phyloP scores from a whole-genome alignment of 35 echinoderm and acorn worm genomes.

The Apostichopus japonicus region DNA sequence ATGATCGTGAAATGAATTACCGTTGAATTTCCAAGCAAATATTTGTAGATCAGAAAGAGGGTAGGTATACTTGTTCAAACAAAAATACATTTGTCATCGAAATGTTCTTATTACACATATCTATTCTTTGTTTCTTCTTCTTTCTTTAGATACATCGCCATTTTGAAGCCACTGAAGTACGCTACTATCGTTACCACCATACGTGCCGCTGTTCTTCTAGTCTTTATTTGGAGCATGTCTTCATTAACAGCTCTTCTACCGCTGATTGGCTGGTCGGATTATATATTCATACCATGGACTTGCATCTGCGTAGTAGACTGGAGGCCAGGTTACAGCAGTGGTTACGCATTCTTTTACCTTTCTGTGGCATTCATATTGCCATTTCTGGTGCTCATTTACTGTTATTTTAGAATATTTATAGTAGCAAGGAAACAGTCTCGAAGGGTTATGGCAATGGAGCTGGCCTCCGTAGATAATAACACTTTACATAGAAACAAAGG shows the following conservation, averaged over 20 bases:
- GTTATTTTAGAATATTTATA: slow-evolving; percentile 84
- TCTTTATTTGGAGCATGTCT: slow-evolving; percentile 68
- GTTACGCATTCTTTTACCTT: slow-evolving; percentile 79
- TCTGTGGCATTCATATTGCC: slow-evolving; percentile 68
- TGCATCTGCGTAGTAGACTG: slow-evolving; percentile 83
- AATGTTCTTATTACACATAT: too few species aligned
- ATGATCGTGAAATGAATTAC: too few species aligned
- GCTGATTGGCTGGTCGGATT: slow-evolving; percentile 80
- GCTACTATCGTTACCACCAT: slow-evolving; percentile 80
- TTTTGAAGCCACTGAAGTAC: slow-evolving; percentile 88
- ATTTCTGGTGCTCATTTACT: slow-evolving; percentile 69
- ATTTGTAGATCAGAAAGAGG: too few species aligned
- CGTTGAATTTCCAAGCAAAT: too few species aligned
- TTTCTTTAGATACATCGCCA: slow-evolving; percentile 80
- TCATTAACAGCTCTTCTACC: slow-evolving; percentile 65
- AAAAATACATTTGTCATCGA: too few species aligned
- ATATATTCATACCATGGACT: slow-evolving; percentile 80
- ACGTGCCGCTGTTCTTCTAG: slow-evolving; percentile 63
- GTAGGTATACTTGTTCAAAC: too few species aligned
- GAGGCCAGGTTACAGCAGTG: slow-evolving; percentile 52
- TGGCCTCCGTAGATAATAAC: slow-evolving; percentile 58
- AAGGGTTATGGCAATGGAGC: slow-evolving; percentile 72
- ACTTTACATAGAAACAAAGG: slow-evolving; percentile 21
- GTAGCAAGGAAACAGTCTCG: slow-evolving; percentile 75
- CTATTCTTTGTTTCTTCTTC: background rate